Evolutionary conservation across 2,113 vertebrate genomes (phyloP).

Genomic region (Ciconia maguari): DNA sequence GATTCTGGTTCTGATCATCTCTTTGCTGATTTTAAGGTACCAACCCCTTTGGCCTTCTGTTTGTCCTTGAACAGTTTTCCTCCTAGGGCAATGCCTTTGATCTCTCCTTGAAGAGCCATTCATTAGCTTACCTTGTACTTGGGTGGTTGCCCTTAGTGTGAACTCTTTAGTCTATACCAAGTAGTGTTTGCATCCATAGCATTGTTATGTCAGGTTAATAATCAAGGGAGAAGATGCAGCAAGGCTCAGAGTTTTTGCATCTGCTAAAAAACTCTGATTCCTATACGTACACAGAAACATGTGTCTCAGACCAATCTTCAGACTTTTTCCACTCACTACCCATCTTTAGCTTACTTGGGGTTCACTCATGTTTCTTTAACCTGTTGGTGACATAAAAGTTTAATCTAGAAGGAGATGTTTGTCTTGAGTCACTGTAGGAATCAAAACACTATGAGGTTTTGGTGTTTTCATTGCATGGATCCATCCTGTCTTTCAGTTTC

Average conservation of each 20-base stretch:
- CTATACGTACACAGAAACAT: neutral
- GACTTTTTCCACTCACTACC: neutral
- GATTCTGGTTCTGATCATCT: constrained; percentile 82
- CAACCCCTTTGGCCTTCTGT: neutral
- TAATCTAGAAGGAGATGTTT: neutral
- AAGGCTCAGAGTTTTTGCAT: neutral
- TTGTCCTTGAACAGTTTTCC: neutral
- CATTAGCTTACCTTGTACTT: neutral
- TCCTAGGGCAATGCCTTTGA: neutral
- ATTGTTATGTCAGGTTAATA: neutral
- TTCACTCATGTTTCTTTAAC: neutral
- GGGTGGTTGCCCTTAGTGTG: neutral
- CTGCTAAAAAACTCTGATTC: neutral
- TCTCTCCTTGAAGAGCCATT: neutral
- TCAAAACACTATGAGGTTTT: neutral
- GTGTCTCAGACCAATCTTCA: neutral
- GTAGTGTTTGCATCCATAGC: neutral
- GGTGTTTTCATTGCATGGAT: neutral
- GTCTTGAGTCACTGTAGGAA: neutral
- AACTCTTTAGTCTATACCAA: neutral
- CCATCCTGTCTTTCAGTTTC: neutral
- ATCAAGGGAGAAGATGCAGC: neutral
- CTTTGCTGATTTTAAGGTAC: constrained; percentile 90
- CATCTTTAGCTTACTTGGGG: neutral
- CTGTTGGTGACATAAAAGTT: neutral